Base-by-base conservation (phyloP, 2,113 vertebrate genomes). In the Syrmaticus mikado region DNA sequence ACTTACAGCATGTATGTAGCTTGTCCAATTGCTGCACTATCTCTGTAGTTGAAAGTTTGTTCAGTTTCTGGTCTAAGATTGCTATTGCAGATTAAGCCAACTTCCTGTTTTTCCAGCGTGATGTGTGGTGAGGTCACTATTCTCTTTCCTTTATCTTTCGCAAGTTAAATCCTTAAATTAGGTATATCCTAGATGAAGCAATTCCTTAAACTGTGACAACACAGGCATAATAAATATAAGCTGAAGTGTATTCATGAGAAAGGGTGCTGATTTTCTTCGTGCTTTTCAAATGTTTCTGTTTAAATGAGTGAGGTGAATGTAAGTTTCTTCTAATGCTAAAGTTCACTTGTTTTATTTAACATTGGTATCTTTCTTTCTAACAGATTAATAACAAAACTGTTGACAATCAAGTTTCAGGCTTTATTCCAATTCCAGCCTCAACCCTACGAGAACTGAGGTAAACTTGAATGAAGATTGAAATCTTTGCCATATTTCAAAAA, bases 381-480 rank as follows among this genome's bases (percentile, higher is more conserved):
- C 85, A 96, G 84, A 87, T 95, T 86, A 82, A 92, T 92, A 92
- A 95, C 34, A 60, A 90, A 68, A 91, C 89, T 14, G 25, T 16
- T 38, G 90, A 8, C 25, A 62, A 27, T 34, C 87, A 93, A 67
- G 48, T 94, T 13, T 55, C 45, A 72, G 78, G 85, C 71, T 27
- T 92, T 77, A 73, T 89, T 91, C 62, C 55, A 82, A 52, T 90
- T 94, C 52, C 82, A 82, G 61, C 91, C 61, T 13, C 68, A 43
- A 24, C 57, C 5, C 30, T 41, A 28, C 72, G 92, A 75, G 78
- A 90, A 50, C 1, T 80, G 55, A 96, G 78, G 97, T 95, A 89
- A 92, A 87, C 83, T 66, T 70, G 24, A 85, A 45, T 74, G 76
- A 82, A 7, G 32, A 45, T 65, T 85, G 21, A 87, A 81, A 80